phyloP scores from a whole-genome alignment of 2,888 invertebrate genomes.

The Coelinius sp. region DNA sequence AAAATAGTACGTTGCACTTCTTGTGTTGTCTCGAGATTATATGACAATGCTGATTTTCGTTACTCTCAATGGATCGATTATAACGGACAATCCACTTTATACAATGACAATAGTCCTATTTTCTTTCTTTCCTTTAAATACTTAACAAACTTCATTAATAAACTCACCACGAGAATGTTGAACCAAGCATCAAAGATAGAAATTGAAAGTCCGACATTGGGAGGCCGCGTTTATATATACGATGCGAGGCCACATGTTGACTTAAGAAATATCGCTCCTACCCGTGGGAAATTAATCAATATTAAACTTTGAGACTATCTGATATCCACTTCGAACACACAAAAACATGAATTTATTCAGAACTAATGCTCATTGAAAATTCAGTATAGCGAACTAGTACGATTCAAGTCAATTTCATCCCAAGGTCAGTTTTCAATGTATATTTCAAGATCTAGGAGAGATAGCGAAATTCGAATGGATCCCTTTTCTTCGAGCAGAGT shows the following conservation, averaged over 20 bases:
- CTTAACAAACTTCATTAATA: not conserved
- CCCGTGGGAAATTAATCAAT: not conserved
- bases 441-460: too few relatives aligned
- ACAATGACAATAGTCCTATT: not conserved
- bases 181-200: not conserved
- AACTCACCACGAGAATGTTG: constrained; percentile 8
- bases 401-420: too few relatives aligned
- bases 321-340: not conserved
- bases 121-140: not conserved
- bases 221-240: not conserved
- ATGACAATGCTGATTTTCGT: not conserved
- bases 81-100: not conserved
- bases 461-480: too few relatives aligned
- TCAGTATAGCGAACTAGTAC: too few relatives aligned
- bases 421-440: too few relatives aligned
- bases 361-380: constrained; percentile 2
- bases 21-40: not conserved
- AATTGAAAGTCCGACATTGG: constrained; percentile 10
- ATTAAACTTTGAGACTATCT: not conserved
- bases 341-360: not conserved
- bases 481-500: too few relatives aligned
- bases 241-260: not conserved
- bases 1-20: not conserved
- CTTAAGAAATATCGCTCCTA: not conserved
- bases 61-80: not conserved